phyloP scores from a whole-genome alignment of 2,888 invertebrate species.

The Hymenopus coronatus region DNA sequence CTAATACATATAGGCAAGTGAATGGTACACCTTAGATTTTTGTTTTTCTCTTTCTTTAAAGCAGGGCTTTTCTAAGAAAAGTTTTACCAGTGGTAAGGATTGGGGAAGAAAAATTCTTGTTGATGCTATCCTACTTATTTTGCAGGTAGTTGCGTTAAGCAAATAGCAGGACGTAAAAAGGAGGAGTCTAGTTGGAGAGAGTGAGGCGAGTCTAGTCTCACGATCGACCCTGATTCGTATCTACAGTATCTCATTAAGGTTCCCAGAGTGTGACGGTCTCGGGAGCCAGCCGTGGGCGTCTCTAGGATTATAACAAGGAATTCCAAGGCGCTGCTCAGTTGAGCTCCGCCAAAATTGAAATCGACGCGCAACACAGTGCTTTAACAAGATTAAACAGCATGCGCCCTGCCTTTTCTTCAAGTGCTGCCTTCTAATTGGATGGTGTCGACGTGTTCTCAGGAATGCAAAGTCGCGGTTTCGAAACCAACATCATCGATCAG shows the following conservation, averaged over 20 bases:
- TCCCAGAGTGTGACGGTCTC: background rate
- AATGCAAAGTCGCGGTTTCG: no score
- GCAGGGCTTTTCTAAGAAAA: no score
- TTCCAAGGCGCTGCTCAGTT: background rate
- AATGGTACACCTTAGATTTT: no score
- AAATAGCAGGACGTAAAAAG: background rate
- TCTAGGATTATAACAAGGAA: background rate
- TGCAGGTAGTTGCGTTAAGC: no score
- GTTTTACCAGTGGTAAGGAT: no score
- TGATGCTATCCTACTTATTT: no score
- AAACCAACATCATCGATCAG: no score
- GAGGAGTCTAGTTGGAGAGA: background rate
- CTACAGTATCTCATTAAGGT: background rate
- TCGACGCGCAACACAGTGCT: background rate
- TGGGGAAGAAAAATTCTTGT: no score
- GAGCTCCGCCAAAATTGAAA: background rate
- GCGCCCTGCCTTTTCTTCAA: background rate
- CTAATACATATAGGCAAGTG: no score
- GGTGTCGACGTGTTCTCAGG: background rate
- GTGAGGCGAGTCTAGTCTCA: background rate
- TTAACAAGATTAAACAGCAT: background rate
- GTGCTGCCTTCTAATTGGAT: background rate
- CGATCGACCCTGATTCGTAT: background rate
- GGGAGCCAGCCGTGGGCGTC: background rate
- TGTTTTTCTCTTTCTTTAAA: no score